Conservation (phyloP, 2,797 vertebrate species). For the Chromis chromis region DNA sequence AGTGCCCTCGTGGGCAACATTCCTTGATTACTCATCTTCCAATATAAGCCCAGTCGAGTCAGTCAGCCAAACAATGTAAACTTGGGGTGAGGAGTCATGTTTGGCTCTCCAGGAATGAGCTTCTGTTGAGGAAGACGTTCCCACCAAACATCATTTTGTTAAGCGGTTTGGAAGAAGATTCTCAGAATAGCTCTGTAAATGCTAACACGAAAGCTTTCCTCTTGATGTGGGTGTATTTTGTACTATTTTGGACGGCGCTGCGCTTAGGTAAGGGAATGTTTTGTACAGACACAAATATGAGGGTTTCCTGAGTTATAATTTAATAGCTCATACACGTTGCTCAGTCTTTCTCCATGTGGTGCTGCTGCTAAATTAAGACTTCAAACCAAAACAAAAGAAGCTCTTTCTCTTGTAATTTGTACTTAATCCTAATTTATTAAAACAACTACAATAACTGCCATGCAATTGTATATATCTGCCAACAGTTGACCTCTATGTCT, state of each 20-base stretch:
- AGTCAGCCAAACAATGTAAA: conserved; percentile 61
- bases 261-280: conserved; percentile 65
- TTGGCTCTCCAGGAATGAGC: conserved; percentile 74
- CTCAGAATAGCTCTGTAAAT: conserved; percentile 66
- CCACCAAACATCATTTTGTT: conserved; percentile 60
- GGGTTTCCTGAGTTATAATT: conserved; percentile 58
- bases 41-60: conserved; percentile 51
- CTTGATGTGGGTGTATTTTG: conserved; percentile 61
- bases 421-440: not conserved
- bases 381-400: conserved; percentile 49
- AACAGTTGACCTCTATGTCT: too few species aligned
- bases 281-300: conserved; percentile 65
- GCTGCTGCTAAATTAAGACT: conserved; percentile 47
- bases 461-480: too few species aligned
- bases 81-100: conserved; percentile 62
- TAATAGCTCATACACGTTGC: conserved; percentile 40
- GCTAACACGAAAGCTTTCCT: conserved; percentile 65
- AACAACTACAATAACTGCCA: not conserved
- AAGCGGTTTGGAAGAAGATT: conserved; percentile 62
- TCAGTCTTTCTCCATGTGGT: conserved; percentile 43
- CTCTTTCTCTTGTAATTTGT: not conserved
- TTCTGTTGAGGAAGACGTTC: conserved; percentile 66
- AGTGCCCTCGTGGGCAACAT: conserved; percentile 47
- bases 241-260: conserved; percentile 49
- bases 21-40: conserved; percentile 68